These are phyloP conservation scores for Paedocypris sp. DNA, from an alignment of 2,113 vertebrate species.

Conservation along the genomic window DNA sequence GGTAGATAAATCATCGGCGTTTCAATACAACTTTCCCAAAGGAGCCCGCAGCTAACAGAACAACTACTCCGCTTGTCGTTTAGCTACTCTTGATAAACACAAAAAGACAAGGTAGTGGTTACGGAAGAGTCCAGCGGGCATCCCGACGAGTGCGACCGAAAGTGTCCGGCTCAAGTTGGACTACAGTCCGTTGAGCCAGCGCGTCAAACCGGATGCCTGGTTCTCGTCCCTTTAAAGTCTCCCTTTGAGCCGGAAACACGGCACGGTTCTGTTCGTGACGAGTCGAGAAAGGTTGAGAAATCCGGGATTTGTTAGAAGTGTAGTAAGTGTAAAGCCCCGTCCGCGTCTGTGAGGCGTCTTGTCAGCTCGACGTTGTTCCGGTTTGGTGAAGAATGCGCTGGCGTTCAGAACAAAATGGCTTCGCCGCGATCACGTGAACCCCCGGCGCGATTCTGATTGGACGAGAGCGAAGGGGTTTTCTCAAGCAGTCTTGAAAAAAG, in stretches of 20 bases:
- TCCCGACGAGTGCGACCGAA: not conserved
- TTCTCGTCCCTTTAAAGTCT: conserved; percentile 10
- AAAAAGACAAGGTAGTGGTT: not conserved
- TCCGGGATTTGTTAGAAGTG: not conserved
- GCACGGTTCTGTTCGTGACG: not conserved
- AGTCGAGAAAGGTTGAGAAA: not conserved
- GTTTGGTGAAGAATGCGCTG: conserved; percentile 34
- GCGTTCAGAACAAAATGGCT: conserved; percentile 68
- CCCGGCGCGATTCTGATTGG: conserved; percentile 39
- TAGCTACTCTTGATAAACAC: not conserved
- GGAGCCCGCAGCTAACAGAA: too few relatives aligned
- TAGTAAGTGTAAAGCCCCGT: not conserved
- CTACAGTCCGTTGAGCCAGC: conserved; percentile 17
- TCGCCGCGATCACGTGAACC: conserved; percentile 67
- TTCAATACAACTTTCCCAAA: too few relatives aligned
- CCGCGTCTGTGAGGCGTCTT: conserved; percentile 8
- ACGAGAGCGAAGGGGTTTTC: not conserved
- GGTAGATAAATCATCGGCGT: too few relatives aligned
- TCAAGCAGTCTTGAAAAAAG: not conserved
- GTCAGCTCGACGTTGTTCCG: conserved; percentile 30
- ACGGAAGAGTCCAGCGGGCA: not conserved
- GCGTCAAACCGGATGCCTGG: conserved; percentile 20
- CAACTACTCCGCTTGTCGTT: not conserved
- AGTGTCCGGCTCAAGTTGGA: conserved; percentile 19
- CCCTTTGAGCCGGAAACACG: not conserved